Base-by-base conservation (phyloP, 2,888 invertebrate species). In the Drosophila quasianomalipes region DNA sequence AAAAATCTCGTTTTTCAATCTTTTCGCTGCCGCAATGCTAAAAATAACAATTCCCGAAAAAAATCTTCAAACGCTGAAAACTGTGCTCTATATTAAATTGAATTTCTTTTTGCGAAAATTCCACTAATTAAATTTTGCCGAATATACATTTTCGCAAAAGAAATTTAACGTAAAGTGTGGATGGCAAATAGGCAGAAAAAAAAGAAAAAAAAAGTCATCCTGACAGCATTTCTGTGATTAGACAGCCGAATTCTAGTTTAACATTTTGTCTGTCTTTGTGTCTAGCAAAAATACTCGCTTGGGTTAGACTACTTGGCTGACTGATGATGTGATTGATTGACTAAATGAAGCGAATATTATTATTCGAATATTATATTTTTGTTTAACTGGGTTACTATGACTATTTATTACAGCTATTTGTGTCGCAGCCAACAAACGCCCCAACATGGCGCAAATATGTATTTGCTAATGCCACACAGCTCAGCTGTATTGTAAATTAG, bases 331-430 rank as follows among this genome's bases (percentile, higher is more conserved):
- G 80, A 79, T 81, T 70, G 79, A 79, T 83, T 80, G 85, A 63
- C 66, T 62, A 52, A 68, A 67, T 58, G 76, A 59, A 71, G 58
- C 76, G 54, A 63, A 76, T 64, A 85, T 76, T 69, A 69, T 82
- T 82, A 79, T 41, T 41, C 47, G 44, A 53, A 44, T 19, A 26
- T 61, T 52, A 67, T 61, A 58, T 52, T 74, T 68, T 68, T 74
- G 52, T 63, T 74, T 76, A 39, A 69, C 66, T 70, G 60, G 72
- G 86, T 88, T 86, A 82, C 89, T 90, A 82, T 84, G 90, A 74
- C 90, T 88, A 86, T 90, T 90, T 89, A 82, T 74, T 78, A 72
- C 74, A 67, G 79, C 75, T 69, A 85, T 90, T 90, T 81, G 75
- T 87, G 84, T 71, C 82, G 81, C 69, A 58, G 68, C 57, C 58